These are phyloP conservation scores for Callospermophilus lateralis DNA, from an alignment of 2,113 vertebrate genomes.

Conservation along the genomic window DNA sequence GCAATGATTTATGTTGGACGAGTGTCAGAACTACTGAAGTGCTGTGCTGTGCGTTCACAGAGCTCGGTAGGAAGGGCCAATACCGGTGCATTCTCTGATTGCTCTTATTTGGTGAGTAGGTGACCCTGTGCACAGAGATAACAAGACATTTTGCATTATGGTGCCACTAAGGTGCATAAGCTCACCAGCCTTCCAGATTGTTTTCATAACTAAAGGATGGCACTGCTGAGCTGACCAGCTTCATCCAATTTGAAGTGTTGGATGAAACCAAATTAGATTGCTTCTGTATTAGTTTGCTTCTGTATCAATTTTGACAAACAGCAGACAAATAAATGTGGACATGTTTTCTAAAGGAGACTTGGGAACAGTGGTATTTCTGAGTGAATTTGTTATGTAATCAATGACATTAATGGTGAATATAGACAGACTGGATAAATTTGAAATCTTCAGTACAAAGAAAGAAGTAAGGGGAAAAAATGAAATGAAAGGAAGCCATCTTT, in stretches of 20 bases:
- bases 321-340: background rate
- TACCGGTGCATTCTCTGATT: background rate
- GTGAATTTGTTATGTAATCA: background rate
- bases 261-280: conserved; percentile 35
- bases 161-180: background rate
- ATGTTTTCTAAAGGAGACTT: background rate
- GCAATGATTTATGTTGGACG: background rate
- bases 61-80: background rate
- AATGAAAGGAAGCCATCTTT: background rate
- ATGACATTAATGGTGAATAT: background rate
- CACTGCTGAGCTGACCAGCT: background rate
- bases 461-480: background rate
- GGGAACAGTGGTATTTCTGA: background rate
- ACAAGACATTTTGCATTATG: conserved; percentile 43
- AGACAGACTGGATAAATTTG: background rate
- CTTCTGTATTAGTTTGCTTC: background rate
- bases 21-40: background rate
- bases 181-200: conserved; percentile 20
- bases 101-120: background rate
- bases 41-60: background rate
- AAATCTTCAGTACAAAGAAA: background rate
- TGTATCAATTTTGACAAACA: background rate
- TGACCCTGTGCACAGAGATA: conserved; percentile 55
- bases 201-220: conserved; percentile 51
- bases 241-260: background rate